These are phyloP conservation scores for Punctoribates punctum DNA, from an alignment of 2,888 invertebrate genomes.

Conservation along the genomic window DNA sequence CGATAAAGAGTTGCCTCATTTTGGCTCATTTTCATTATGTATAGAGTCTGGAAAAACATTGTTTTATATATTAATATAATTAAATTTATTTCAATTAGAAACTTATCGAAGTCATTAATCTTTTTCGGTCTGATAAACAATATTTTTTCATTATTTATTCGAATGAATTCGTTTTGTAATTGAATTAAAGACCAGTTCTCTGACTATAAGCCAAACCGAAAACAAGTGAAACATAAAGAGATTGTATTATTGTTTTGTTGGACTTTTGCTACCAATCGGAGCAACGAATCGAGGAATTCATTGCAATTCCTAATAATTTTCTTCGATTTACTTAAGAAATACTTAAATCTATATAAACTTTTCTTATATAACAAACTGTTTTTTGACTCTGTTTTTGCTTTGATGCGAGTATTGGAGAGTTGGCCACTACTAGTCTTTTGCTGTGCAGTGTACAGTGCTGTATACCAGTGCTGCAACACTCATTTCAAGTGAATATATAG, in stretches of 20 bases:
- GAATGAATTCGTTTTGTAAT: background rate
- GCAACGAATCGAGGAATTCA: too few species aligned
- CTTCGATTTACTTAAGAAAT: background rate
- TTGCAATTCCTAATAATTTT: background rate
- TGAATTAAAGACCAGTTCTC: background rate
- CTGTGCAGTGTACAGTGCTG: background rate
- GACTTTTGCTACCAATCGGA: background rate
- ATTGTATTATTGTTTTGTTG: background rate
- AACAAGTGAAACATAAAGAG: background rate
- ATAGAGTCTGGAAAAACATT: too few species aligned
- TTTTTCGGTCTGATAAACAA: background rate
- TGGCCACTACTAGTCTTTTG: background rate
- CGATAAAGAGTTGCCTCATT: too few species aligned
- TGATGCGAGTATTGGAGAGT: background rate
- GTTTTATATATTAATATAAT: background rate
- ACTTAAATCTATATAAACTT: conserved; percentile 24
- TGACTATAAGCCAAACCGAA: background rate
- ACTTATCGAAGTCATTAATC: background rate
- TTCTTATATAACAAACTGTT: background rate
- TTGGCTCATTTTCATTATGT: too few species aligned
- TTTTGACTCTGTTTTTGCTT: background rate
- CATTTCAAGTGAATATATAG: conserved; percentile 23
- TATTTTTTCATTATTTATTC: conserved; percentile 12
- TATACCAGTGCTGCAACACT: conserved; percentile 10
- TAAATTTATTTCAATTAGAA: background rate